phyloP scores from a whole-genome alignment of 2,113 vertebrate genomes.

The Gambusia holbrooki region DNA sequence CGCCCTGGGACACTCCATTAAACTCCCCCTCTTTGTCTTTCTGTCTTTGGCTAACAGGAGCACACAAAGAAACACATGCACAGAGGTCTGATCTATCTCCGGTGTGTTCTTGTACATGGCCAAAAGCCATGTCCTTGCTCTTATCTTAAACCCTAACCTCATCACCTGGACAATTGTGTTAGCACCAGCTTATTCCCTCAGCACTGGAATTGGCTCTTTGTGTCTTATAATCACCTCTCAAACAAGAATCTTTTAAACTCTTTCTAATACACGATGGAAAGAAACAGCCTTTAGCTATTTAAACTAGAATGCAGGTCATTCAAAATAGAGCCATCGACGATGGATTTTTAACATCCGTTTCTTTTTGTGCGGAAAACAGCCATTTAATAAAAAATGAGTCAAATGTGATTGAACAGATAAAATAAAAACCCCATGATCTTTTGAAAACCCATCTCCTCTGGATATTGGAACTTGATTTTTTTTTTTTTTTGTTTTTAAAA shows the following conservation, averaged over 20 bases:
- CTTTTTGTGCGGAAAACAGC: not conserved
- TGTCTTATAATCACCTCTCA: conserved; percentile 16
- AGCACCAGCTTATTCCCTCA: not conserved
- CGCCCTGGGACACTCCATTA: conserved; percentile 76
- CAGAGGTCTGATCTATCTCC: conserved; percentile 16
- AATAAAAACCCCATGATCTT: conserved; percentile 51
- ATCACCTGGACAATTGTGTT: conserved; percentile 24
- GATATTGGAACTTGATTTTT: conserved; percentile 65
- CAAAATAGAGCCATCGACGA: conserved; percentile 13
- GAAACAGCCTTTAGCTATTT: conserved; percentile 24
- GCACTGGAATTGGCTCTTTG: not conserved
- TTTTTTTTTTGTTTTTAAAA: conserved; percentile 65
- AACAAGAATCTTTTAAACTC: conserved; percentile 25
- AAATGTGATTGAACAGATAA: conserved; percentile 18
- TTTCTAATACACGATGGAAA: conserved; percentile 13
- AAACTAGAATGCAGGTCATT: conserved; percentile 35
- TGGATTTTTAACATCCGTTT: not conserved
- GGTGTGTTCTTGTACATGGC: conserved; percentile 45
- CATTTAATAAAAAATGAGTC: not conserved
- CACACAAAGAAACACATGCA: conserved; percentile 36
- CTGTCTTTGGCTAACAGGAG: conserved; percentile 53
- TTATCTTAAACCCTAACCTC: conserved; percentile 32
- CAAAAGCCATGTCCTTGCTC: conserved; percentile 47
- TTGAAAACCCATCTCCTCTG: conserved; percentile 53
- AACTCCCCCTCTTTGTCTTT: conserved; percentile 74